Conservation (phyloP, 2,888 invertebrate species). For the Steinernema scapterisci region DNA sequence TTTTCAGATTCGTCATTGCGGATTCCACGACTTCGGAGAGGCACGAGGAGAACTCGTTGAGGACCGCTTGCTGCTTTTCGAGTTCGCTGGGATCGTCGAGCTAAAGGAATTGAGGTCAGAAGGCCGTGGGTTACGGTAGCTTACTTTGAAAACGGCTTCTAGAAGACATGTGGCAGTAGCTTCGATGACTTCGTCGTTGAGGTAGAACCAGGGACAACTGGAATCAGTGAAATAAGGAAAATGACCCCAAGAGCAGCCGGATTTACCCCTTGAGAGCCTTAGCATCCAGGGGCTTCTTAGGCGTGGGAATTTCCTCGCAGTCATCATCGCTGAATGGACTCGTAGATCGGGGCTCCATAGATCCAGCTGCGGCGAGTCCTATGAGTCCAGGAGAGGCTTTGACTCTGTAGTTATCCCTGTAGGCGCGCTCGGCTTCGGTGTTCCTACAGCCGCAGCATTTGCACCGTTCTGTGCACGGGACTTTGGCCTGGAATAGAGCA, state of each 20-base stretch:
- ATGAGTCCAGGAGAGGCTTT: conserved; percentile 12
- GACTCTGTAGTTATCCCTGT: conserved; percentile 39
- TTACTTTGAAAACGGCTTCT: neutral
- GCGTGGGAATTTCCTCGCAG: neutral
- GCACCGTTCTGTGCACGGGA: conserved; percentile 91
- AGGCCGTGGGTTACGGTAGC: neutral
- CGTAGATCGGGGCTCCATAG: conserved; percentile 6
- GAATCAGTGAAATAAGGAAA: neutral
- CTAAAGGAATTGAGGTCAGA: neutral
- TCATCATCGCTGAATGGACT: conserved; percentile 16
- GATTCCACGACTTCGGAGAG: neutral
- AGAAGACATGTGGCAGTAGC: conserved; percentile 74
- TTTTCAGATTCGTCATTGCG: neutral
- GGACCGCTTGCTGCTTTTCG: neutral
- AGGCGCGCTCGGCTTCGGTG: conserved; percentile 77
- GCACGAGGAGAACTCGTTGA: conserved; percentile 12
- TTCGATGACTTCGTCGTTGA: conserved; percentile 92
- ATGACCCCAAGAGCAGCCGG: neutral
- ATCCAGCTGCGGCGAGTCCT: conserved; percentile 5
- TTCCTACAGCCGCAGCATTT: conserved; percentile 95
- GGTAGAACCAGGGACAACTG: conserved; percentile 84
- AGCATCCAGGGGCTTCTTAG: conserved; percentile 8
- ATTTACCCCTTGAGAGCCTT: conserved; percentile 15
- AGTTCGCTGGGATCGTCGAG: conserved; percentile 1
- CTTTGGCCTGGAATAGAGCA: conserved; percentile 80